phyloP scores from a whole-genome alignment of 2,113 vertebrate genomes.

The Casuarius casuarius region DNA sequence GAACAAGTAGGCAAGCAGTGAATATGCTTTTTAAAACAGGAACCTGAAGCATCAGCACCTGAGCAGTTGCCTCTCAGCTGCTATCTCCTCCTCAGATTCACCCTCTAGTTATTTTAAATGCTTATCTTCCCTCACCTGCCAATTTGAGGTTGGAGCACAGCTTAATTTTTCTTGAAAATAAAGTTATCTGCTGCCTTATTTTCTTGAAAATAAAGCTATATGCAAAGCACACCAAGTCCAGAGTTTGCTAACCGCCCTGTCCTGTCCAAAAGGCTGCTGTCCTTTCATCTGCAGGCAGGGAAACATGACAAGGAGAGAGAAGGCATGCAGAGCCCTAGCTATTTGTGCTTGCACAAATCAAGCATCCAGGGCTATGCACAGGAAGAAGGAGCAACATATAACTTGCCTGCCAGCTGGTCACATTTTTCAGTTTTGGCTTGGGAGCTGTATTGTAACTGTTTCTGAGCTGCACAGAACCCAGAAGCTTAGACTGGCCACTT shows the following conservation, averaged over 20 bases:
- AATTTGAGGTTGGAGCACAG: background rate
- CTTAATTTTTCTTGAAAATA: background rate
- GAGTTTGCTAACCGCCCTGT: background rate
- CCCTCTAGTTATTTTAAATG: background rate
- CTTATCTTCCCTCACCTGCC: background rate
- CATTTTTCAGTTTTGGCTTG: too few species aligned
- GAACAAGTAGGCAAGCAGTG: background rate
- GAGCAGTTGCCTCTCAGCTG: background rate
- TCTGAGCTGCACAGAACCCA: too few species aligned
- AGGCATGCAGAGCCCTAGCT: background rate
- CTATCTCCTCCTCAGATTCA: background rate
- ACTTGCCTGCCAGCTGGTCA: too few species aligned
- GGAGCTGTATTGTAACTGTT: too few species aligned
- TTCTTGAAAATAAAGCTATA: background rate
- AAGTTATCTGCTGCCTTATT: background rate
- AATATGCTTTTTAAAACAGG: background rate
- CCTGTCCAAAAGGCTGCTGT: background rate
- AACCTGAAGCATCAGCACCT: background rate
- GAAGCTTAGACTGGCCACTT: too few species aligned
- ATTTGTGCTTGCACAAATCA: too few species aligned
- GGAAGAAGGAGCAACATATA: too few species aligned
- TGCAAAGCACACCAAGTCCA: background rate
- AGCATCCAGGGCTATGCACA: too few species aligned
- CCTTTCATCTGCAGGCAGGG: background rate
- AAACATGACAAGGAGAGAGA: background rate